A percentile compares a stretch with the other conserved stretches of the same genome.
Conservation (phyloP, 2,113 vertebrate species). For the Nipponia nippon region DNA sequence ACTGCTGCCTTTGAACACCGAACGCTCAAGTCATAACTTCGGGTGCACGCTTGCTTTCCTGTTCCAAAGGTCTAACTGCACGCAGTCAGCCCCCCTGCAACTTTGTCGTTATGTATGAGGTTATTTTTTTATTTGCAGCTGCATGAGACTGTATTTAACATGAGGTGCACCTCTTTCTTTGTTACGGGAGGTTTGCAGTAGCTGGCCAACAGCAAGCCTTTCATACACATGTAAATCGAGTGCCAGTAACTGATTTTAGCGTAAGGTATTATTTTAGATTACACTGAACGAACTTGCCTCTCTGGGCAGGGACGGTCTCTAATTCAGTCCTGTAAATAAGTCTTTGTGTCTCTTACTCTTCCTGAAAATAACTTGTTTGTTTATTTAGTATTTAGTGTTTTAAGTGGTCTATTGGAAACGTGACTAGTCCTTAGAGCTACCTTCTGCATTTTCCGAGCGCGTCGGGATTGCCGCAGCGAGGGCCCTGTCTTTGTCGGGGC, state of each 20-base stretch:
- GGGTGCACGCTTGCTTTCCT: background rate
- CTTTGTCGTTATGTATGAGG: background rate
- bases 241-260: background rate
- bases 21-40: no score
- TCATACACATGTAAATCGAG: accelerated
- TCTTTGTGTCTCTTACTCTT: background rate
- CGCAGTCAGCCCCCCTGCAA: no score
- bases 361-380: background rate
- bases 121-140: background rate
- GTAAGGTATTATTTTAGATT: background rate
- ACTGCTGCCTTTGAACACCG: background rate
- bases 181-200: no score
- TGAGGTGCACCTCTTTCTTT: background rate
- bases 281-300: background rate
- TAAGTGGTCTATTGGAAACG: background rate
- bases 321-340: background rate
- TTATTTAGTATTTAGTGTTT: background rate
- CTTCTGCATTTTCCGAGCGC: no score
- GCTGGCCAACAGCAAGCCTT: no score
- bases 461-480: accelerated
- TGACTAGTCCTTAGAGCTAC: no score
- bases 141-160: background rate
- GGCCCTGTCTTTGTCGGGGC: background rate
- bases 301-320: background rate
- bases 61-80: background rate